These are phyloP conservation scores for Dallia pectoralis DNA, from an alignment of 2,797 vertebrate species.

Conservation along the genomic window DNA sequence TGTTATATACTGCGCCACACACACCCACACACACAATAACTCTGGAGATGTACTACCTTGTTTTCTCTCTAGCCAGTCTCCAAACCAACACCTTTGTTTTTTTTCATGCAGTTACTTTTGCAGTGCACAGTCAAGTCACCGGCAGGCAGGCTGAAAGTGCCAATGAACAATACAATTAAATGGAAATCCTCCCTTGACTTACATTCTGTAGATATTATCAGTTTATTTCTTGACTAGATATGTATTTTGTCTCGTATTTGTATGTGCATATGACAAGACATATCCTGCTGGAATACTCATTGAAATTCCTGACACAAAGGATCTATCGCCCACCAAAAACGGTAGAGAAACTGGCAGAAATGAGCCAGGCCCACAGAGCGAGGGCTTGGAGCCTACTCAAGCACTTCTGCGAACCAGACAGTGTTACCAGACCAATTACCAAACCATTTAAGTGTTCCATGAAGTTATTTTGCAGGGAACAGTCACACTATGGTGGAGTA, in stretches of 20 bases:
- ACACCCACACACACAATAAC: too few species aligned
- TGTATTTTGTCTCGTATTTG: too few species aligned
- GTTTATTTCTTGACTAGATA: too few species aligned
- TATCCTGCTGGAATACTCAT: slow-evolving; percentile 27
- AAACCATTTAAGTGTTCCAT: neutral
- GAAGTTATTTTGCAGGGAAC: neutral
- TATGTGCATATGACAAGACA: too few species aligned
- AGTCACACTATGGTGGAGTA: neutral
- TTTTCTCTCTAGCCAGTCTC: neutral
- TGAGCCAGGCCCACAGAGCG: slow-evolving; percentile 14
- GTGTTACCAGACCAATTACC: neutral
- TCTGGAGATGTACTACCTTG: slow-evolving; percentile 9
- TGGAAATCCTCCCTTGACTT: too few species aligned
- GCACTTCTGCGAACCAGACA: neutral
- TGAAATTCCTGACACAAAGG: slow-evolving; percentile 28
- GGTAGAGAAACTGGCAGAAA: slow-evolving; percentile 27
- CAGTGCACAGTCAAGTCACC: too few species aligned
- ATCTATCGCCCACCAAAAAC: slow-evolving; percentile 37
- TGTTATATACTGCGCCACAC: slow-evolving; percentile 5
- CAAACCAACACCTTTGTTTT: too few species aligned
- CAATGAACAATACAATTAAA: neutral
- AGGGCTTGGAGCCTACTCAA: slow-evolving; percentile 11
- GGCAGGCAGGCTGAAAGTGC: neutral
- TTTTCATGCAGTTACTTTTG: too few species aligned
- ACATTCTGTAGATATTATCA: too few species aligned